Conservation (phyloP, 2,797 vertebrate genomes). For the Ciconia nigra region DNA sequence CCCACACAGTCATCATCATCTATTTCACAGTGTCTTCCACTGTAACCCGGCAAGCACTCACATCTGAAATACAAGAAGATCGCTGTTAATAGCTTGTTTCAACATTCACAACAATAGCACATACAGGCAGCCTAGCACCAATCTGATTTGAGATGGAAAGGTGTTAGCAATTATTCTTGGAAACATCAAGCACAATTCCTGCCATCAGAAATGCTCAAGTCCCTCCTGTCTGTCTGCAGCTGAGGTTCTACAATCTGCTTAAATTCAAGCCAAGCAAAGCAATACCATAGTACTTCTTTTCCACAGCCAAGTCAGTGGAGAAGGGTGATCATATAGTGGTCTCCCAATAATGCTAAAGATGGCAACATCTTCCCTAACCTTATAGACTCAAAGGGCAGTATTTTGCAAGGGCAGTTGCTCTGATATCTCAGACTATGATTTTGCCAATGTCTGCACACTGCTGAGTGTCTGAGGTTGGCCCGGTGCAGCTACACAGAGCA, state of each 20-base stretch:
- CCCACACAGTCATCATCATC: slow-evolving; percentile 88
- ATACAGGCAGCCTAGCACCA: neutral
- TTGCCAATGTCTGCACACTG: neutral
- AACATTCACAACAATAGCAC: neutral
- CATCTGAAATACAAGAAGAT: slow-evolving; percentile 77
- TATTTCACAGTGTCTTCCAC: slow-evolving; percentile 88
- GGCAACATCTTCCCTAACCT: neutral
- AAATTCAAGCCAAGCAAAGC: neutral
- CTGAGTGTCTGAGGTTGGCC: neutral
- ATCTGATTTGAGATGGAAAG: neutral
- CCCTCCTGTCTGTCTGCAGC: neutral
- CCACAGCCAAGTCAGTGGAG: neutral
- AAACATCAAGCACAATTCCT: neutral
- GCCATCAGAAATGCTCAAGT: neutral
- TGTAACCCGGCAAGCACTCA: slow-evolving; percentile 90
- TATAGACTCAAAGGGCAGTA: neutral
- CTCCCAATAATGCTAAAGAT: neutral
- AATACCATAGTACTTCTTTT: neutral
- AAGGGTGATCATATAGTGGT: rapidly evolving
- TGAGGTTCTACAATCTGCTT: neutral
- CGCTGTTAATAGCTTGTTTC: neutral
- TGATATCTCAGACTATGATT: neutral
- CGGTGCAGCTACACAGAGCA: neutral
- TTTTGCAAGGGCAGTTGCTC: neutral
- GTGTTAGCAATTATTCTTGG: neutral